Evolutionary conservation across 2,888 invertebrate species (phyloP).

Genomic region (Platypus cylindrus): DNA sequence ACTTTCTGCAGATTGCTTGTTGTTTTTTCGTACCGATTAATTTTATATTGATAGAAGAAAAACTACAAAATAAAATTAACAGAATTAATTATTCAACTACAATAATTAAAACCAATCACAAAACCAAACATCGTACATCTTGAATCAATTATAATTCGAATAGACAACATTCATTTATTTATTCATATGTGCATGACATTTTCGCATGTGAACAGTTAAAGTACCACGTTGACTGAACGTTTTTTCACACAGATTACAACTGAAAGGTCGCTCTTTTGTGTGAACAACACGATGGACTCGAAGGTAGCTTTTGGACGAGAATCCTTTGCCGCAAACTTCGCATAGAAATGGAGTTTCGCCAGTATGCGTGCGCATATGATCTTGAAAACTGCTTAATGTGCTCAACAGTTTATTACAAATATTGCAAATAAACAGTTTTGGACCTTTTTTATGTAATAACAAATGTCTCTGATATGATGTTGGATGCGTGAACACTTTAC

Average conservation of each 20-base stretch:
- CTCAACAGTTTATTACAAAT: conserved; percentile 32
- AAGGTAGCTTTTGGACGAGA: conserved; percentile 37
- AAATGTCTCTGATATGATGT: conserved; percentile 22
- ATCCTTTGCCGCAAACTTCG: conserved; percentile 41
- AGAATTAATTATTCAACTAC: too few species aligned
- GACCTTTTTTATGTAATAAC: conserved; percentile 29
- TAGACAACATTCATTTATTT: too few species aligned
- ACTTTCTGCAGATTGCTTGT: too few species aligned
- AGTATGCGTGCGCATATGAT: conserved; percentile 35
- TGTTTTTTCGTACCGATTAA: too few species aligned
- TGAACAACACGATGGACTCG: conserved; percentile 40
- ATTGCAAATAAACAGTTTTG: conserved; percentile 32
- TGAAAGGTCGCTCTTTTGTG: conserved; percentile 40
- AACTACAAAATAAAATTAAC: too few species aligned
- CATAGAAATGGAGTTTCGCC: conserved; percentile 42
- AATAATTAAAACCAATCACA: too few species aligned
- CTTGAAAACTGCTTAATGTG: conserved; percentile 9
- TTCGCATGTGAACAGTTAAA: conserved; percentile 34
- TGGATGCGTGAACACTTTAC: conserved; percentile 16
- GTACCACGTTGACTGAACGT: conserved; percentile 41
- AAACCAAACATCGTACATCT: too few species aligned
- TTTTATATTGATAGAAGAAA: too few species aligned
- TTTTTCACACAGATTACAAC: conserved; percentile 34
- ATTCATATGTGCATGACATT: conserved; percentile 3
- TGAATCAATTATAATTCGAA: too few species aligned